These are phyloP conservation scores for Stenurella melanura DNA, from an alignment of 2,888 invertebrate genomes.

Conservation along the genomic window DNA sequence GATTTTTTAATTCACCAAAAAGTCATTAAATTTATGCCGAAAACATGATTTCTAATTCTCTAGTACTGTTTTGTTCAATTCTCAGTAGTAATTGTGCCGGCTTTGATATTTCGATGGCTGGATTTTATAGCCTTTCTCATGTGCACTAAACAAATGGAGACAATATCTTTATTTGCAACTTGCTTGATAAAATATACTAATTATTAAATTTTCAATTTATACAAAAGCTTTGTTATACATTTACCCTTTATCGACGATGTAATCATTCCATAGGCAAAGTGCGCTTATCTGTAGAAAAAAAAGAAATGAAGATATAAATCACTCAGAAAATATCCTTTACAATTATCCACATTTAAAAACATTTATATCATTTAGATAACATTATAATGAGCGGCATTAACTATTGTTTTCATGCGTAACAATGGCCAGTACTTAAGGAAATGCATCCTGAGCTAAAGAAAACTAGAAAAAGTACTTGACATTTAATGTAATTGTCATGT, in stretches of 20 bases:
- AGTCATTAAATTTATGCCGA: too few species aligned
- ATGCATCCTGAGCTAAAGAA: conserved; percentile 59
- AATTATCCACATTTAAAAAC: conserved; percentile 55
- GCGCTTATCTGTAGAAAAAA: conserved; percentile 13
- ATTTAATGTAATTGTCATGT: conserved; percentile 69
- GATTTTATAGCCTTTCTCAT: too few species aligned
- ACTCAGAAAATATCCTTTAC: conserved; percentile 50
- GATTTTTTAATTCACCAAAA: too few species aligned
- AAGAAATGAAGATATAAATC: conserved; percentile 51
- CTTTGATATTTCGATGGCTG: too few species aligned
- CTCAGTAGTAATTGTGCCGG: too few species aligned
- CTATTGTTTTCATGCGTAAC: conserved; percentile 61
- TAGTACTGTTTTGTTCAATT: too few species aligned
- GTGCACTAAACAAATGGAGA: too few species aligned
- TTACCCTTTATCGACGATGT: neutral
- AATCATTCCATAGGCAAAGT: neutral
- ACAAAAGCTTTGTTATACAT: neutral
- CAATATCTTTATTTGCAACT: too few species aligned
- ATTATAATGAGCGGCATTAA: conserved; percentile 62
- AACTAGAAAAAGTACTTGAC: conserved; percentile 67
- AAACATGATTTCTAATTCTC: too few species aligned
- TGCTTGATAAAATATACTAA: too few species aligned
- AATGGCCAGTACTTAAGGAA: conserved; percentile 63
- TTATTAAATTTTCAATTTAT: too few species aligned
- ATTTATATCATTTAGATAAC: conserved; percentile 58